Conservation (phyloP, 2,888 invertebrate genomes). For the Encarsia formosa region DNA sequence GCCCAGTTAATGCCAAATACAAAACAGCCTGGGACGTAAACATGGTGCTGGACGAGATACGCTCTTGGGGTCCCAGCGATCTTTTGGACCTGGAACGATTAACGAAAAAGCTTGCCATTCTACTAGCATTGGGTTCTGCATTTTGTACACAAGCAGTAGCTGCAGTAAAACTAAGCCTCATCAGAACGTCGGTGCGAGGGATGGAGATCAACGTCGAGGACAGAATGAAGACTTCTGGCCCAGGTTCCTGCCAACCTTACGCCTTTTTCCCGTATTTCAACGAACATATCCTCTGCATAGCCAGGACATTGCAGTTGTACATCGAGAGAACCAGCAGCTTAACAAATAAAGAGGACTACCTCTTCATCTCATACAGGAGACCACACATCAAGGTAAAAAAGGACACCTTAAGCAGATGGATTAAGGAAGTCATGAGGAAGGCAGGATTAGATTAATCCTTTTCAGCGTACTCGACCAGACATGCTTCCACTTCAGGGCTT, state of each 20-base stretch:
- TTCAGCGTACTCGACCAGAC: constrained; percentile 11
- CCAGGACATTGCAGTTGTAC: constrained; percentile 10
- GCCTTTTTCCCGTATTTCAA: constrained; percentile 9
- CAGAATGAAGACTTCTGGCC: constrained; percentile 18
- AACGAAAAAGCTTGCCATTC: no score
- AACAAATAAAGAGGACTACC: not conserved
- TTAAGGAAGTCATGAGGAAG: not conserved
- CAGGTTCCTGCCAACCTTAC: constrained; percentile 12
- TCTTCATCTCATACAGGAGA: constrained; percentile 6
- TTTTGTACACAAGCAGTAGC: constrained; percentile 12
- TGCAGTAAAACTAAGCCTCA: constrained; percentile 8
- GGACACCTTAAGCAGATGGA: constrained; percentile 17
- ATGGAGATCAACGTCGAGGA: constrained; percentile 14
- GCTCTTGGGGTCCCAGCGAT: no score
- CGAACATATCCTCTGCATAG: constrained; percentile 3
- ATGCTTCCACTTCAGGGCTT: constrained; percentile 10
- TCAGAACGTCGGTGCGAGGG: not conserved
- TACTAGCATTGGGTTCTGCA: constrained; percentile 5
- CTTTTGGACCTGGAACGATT: no score
- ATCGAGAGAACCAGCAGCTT: not conserved
- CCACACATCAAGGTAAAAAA: constrained; percentile 7
- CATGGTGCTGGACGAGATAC: no score
- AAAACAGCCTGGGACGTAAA: no score
- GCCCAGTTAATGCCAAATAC: no score
- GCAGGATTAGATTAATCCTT: constrained; percentile 12